phyloP scores from a whole-genome alignment of 1,140 invertebrate species.

The Orchesella cincta region DNA sequence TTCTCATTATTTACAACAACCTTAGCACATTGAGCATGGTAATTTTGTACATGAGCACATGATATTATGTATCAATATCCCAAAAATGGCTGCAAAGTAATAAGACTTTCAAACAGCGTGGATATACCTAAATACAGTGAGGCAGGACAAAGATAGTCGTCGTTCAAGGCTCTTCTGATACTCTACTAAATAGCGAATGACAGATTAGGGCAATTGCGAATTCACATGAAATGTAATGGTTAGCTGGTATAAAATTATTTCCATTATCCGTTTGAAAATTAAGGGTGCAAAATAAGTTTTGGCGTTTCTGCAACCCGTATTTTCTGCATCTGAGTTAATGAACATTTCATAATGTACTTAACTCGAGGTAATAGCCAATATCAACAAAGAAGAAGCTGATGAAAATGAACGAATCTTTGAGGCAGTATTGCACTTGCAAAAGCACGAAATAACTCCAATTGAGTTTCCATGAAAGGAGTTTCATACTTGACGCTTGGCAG shows the following conservation, averaged over 20 bases:
- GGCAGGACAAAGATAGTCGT: not conserved
- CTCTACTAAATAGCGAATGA: not conserved
- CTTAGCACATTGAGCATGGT: not conserved
- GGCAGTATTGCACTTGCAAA: not conserved
- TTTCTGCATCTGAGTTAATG: not conserved
- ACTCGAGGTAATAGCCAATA: not conserved
- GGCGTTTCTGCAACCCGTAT: not conserved
- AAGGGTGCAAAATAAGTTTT: not conserved
- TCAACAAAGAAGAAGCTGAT: not conserved
- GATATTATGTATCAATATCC: too few species aligned
- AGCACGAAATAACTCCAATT: not conserved
- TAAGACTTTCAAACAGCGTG: not conserved
- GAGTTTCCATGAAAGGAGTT: not conserved
- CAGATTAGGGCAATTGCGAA: too few species aligned
- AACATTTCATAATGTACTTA: not conserved
- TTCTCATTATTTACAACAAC: not conserved
- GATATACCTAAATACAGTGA: not conserved
- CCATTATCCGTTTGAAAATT: too few species aligned
- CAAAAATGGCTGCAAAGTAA: not conserved
- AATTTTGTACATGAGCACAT: not conserved
- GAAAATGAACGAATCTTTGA: not conserved
- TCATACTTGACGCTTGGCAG: slow-evolving; percentile 13
- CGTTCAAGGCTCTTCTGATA: not conserved
- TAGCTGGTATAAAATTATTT: too few species aligned
- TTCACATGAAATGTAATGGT: too few species aligned